phyloP scores from a whole-genome alignment of 1,140 invertebrate species.

The fruit fly (Drosophila melanogaster) region Release_6_plus_ISO1_MT NT_033777.3:15091501-15092000 shows the following conservation, averaged over 20 bases:
- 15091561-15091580: conserved; percentile 22
- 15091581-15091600: conserved; percentile 3
- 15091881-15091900: conserved; percentile 12
- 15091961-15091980: conserved; percentile 57
- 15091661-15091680: background rate
- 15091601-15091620: conserved; percentile 47
- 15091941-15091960: conserved; percentile 52
- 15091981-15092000: conserved; percentile 63
- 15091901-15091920: conserved; percentile 60
- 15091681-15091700: conserved; percentile 1
- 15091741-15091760: conserved; percentile 36
- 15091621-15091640: conserved; percentile 50
- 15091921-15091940: conserved; percentile 78
- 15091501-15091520: background rate
- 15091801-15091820: conserved; percentile 27
- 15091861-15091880: conserved; percentile 29
- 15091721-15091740: conserved; percentile 5
- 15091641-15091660: conserved; percentile 37
- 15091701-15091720: background rate
- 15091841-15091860: conserved; percentile 6
- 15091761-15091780: conserved; percentile 55
- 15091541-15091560: conserved; percentile 24
- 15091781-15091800: conserved; percentile 60
- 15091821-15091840: conserved; percentile 34
- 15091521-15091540: background rate